A percentile compares a stretch with the other conserved stretches of the same genome.
These are phyloP conservation scores for Falco rusticolus DNA, from an alignment of 2,797 vertebrate species.

Conservation along the genomic window DNA sequence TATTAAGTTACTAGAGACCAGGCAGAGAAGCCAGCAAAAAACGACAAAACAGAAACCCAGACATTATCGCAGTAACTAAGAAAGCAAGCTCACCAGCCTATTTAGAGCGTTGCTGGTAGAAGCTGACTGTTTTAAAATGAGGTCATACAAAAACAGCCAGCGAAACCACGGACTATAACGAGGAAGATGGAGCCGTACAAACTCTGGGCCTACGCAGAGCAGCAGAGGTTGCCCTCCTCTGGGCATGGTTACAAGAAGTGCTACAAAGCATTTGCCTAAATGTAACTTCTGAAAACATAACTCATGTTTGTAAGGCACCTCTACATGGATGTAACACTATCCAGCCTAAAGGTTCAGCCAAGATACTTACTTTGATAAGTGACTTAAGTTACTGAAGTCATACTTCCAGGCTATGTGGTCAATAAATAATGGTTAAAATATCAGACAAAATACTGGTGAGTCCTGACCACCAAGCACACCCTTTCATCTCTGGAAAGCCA, in stretches of 20 bases:
- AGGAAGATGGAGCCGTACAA: background rate
- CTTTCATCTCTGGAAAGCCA: background rate
- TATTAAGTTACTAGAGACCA: background rate
- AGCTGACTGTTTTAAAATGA: background rate
- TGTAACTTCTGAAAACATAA: background rate
- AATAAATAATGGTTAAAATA: background rate
- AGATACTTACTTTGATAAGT: background rate
- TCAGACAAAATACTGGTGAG: background rate
- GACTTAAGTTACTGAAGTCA: background rate
- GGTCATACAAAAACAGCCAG: background rate
- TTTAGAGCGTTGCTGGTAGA: background rate
- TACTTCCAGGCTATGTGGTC: background rate
- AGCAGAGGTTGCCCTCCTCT: background rate
- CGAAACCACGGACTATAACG: background rate
- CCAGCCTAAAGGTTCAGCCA: background rate
- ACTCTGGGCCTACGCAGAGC: background rate
- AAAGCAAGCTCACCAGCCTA: background rate
- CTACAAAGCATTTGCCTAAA: background rate
- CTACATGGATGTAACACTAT: background rate
- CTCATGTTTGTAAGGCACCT: background rate
- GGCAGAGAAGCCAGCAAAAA: background rate
- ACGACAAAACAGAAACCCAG: fast-evolving
- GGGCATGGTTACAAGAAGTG: background rate
- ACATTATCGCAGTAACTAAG: background rate
- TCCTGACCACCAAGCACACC: background rate